A percentile compares a stretch with the other conserved stretches of the same genome.
phyloP scores from a whole-genome alignment of 2,797 vertebrate genomes.

The Otolemur crassicaudatus region DNA sequence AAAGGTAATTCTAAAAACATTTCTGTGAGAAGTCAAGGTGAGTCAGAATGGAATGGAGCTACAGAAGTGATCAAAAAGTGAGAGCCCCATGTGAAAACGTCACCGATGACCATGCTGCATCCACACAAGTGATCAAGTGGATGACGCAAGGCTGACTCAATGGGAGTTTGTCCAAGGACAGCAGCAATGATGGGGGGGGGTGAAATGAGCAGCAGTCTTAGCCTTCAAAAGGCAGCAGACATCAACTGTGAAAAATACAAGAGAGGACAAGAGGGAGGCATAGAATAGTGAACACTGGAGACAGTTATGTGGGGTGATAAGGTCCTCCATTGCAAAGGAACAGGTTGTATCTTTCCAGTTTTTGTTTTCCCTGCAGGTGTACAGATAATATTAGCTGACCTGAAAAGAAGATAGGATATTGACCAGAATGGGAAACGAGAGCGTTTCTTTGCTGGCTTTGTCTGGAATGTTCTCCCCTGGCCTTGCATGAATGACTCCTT shows the following conservation, averaged over 20 bases:
- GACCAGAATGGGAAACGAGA: too few relatives aligned
- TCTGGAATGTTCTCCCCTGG: background rate
- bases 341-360: too few relatives aligned
- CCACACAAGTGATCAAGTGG: background rate
- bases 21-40: background rate
- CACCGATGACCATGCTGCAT: background rate
- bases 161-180: background rate
- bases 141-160: background rate
- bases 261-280: background rate
- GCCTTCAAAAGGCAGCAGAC: background rate
- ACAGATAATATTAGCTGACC: background rate
- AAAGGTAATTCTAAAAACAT: background rate
- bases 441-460: background rate
- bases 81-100: background rate
- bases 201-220: too few relatives aligned
- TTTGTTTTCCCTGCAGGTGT: background rate
- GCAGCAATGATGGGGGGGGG: background rate
- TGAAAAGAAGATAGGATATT: background rate
- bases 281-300: background rate
- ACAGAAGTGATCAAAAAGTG: too few relatives aligned
- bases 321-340: too few relatives aligned
- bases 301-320: accelerated
- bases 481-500: background rate
- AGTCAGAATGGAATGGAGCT: background rate
- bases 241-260: background rate